Conservation (phyloP, 1,140 invertebrate genomes). For the Gonioctena quinquepunctata region DNA sequence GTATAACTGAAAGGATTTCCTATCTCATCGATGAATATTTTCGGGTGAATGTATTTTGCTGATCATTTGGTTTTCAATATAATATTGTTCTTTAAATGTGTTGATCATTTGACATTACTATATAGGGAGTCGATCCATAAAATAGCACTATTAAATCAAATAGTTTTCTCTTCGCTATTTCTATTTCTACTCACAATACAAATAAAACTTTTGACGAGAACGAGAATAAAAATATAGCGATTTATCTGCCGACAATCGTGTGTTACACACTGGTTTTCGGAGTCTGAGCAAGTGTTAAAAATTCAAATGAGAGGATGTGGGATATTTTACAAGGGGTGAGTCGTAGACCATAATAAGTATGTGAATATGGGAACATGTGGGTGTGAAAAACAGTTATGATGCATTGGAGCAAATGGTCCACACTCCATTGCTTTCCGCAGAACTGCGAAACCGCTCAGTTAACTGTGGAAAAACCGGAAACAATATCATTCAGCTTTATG, state of each 20-base stretch:
- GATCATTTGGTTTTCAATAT: not conserved
- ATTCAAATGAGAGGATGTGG: slow-evolving; percentile 18
- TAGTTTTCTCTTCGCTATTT: too few relatives aligned
- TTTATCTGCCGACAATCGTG: not conserved
- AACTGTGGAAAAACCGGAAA: slow-evolving; percentile 26
- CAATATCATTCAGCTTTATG: slow-evolving; percentile 35
- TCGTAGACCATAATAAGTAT: slow-evolving; percentile 19
- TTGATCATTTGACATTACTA: too few relatives aligned
- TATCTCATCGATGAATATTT: not conserved
- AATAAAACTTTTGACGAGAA: not conserved
- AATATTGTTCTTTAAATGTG: too few relatives aligned
- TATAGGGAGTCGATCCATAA: too few relatives aligned
- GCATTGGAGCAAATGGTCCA: slow-evolving; percentile 30
- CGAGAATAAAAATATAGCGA: not conserved
- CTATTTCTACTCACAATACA: not conserved
- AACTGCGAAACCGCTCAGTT: slow-evolving; percentile 28
- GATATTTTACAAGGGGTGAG: slow-evolving; percentile 15
- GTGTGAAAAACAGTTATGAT: slow-evolving; percentile 34
- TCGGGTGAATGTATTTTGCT: not conserved
- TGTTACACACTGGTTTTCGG: not conserved
- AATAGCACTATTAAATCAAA: too few relatives aligned
- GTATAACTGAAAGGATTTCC: too few relatives aligned
- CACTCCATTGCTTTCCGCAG: slow-evolving; percentile 36
- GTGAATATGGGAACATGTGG: slow-evolving; percentile 39
- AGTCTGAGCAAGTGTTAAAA: slow-evolving; percentile 2